Percentiles rank a stretch among this genome's conserved stretches.
These are phyloP conservation scores for Trachurus trachurus DNA, from an alignment of 2,797 vertebrate species.

Conservation along the genomic window DNA sequence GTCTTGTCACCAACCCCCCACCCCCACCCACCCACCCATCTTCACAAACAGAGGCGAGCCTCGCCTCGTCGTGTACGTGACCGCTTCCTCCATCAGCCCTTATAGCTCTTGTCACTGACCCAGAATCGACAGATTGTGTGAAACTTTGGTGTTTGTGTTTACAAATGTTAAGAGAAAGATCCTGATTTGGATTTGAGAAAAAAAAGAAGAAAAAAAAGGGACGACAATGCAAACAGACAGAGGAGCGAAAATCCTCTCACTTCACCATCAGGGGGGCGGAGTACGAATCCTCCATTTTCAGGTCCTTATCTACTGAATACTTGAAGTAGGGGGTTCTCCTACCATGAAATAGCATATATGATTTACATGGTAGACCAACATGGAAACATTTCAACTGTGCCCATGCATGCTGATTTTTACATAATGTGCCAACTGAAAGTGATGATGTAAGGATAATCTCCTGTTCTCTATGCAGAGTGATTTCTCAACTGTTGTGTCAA, in stretches of 20 bases:
- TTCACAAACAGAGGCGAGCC: constrained; percentile 52
- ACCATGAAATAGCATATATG: constrained; percentile 83
- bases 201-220: constrained; percentile 38
- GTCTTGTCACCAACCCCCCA: constrained; percentile 48
- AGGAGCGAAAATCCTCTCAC: constrained; percentile 79
- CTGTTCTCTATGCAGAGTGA: constrained; percentile 80
- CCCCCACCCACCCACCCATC: constrained; percentile 14
- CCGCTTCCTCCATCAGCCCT: constrained; percentile 48
- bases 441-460: constrained; percentile 84
- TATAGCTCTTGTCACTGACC: constrained; percentile 57
- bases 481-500: constrained; percentile 81
- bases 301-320: constrained; percentile 95
- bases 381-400: constrained; percentile 84
- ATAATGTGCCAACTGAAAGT: constrained; percentile 94
- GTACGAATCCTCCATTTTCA: constrained; percentile 89
- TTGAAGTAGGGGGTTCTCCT: constrained; percentile 94
- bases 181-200: constrained; percentile 26
- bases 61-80: constrained; percentile 35
- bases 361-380: constrained; percentile 81
- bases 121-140: constrained; percentile 62
- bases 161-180: constrained; percentile 63
- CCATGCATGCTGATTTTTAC: constrained; percentile 89
- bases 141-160: constrained; percentile 71
- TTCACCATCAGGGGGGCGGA: constrained; percentile 85
- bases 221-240: constrained; percentile 81